Evolutionary conservation across 2,113 vertebrate species (phyloP).

Genomic region (Hippocampus comes): DNA sequence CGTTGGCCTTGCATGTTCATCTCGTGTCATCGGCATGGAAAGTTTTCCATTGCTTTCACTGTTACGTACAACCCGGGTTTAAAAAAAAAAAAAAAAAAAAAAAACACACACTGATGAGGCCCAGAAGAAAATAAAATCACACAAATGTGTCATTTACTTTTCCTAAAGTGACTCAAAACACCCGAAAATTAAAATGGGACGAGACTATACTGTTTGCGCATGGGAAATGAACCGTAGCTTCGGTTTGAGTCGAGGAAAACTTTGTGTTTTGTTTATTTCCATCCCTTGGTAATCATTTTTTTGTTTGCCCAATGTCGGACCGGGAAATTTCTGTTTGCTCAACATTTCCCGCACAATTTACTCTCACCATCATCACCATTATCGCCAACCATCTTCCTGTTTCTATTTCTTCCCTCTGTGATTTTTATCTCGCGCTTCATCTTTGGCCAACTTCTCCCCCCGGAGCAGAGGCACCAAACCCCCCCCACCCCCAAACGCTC

Average conservation of each 20-base stretch:
- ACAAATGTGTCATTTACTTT: too few species aligned
- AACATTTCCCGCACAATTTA: conserved; percentile 1
- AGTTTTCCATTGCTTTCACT: too few species aligned
- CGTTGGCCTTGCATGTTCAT: neutral
- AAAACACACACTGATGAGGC: too few species aligned
- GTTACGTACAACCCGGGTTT: too few species aligned
- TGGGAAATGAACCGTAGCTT: too few species aligned
- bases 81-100: neutral
- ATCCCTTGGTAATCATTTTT: neutral
- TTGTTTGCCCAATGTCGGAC: neutral
- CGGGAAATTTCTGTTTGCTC: conserved; percentile 8
- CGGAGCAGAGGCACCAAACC: neutral
- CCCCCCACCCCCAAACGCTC: too few species aligned
- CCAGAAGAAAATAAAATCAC: too few species aligned
- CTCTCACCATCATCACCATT: conserved; percentile 1
- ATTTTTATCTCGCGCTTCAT: conserved; percentile 29
- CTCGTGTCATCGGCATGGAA: neutral
- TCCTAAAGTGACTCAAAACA: too few species aligned
- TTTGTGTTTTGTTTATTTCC: neutral
- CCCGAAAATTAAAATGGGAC: too few species aligned
- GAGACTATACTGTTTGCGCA: neutral
- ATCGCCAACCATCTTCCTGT: conserved; percentile 22
- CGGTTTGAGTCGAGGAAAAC: neutral
- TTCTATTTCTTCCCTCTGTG: conserved; percentile 26
- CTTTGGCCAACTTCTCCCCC: conserved; percentile 20